Evolutionary conservation across 2,888 invertebrate species (phyloP).

Genomic region (Lepidonotus clava): DNA sequence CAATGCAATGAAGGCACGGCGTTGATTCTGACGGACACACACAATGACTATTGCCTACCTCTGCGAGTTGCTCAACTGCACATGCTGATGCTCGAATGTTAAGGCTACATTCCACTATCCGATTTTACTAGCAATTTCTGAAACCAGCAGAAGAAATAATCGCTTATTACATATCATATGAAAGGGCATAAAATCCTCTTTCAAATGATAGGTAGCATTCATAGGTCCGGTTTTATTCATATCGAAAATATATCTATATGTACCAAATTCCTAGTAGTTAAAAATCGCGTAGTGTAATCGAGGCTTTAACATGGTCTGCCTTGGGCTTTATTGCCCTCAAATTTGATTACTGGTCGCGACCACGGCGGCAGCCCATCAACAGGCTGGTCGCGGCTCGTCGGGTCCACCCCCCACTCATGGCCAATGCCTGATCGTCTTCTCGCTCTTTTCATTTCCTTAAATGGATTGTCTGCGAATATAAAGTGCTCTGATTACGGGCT

Average conservation of each 20-base stretch:
- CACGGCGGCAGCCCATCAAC: not conserved
- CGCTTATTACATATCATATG: no score
- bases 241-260: no score
- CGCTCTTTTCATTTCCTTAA: conserved; percentile 38
- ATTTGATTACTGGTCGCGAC: not conserved
- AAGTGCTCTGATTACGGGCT: conserved; percentile 37
- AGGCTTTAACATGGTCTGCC: no score
- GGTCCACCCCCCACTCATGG: not conserved
- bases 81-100: not conserved
- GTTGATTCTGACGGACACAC: not conserved
- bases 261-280: no score
- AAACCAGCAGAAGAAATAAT: no score
- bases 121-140: no score
- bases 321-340: not conserved
- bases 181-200: no score
- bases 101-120: not conserved
- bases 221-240: no score
- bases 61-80: not conserved
- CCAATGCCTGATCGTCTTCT: conserved; percentile 4
- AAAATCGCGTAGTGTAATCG: no score
- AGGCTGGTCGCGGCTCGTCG: not conserved
- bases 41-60: not conserved
- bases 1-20: no score
- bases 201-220: no score
- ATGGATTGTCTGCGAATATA: conserved; percentile 46